phyloP scores from a whole-genome alignment of 2,113 vertebrate species.

The Mastomys coucha region DNA sequence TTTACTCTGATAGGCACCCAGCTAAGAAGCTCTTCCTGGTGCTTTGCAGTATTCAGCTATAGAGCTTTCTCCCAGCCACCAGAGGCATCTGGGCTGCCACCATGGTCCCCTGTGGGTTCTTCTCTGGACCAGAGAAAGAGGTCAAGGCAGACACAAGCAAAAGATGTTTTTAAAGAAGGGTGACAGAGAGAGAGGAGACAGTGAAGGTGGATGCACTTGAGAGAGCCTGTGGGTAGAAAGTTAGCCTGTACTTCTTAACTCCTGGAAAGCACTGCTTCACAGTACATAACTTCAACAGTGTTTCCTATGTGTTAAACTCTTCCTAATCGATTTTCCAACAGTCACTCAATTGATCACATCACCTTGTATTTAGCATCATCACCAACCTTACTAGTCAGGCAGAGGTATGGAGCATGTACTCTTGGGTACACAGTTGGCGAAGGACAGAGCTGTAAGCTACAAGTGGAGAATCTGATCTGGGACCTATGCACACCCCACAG shows the following conservation, averaged over 20 bases:
- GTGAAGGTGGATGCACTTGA: not conserved
- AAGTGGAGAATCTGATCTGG: not conserved
- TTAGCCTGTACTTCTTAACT: not conserved
- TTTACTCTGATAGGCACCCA: not conserved
- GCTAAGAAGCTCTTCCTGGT: not conserved
- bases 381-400: not conserved
- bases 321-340: not conserved
- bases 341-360: not conserved
- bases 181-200: not conserved
- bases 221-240: not conserved
- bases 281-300: not conserved
- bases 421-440: not conserved
- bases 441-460: slow-evolving; percentile 11
- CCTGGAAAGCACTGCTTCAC: not conserved
- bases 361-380: not conserved
- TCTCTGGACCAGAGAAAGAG: slow-evolving; percentile 14
- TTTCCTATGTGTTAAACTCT: not conserved
- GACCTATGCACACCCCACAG: not conserved
- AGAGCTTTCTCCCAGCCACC: not conserved
- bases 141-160: slow-evolving; percentile 8
- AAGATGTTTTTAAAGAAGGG: not conserved
- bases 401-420: not conserved
- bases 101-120: not conserved
- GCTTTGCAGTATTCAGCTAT: not conserved
- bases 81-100: not conserved